Evolutionary conservation across 2,888 invertebrate species (phyloP).

Genomic region (Lithophane ornitopus): DNA sequence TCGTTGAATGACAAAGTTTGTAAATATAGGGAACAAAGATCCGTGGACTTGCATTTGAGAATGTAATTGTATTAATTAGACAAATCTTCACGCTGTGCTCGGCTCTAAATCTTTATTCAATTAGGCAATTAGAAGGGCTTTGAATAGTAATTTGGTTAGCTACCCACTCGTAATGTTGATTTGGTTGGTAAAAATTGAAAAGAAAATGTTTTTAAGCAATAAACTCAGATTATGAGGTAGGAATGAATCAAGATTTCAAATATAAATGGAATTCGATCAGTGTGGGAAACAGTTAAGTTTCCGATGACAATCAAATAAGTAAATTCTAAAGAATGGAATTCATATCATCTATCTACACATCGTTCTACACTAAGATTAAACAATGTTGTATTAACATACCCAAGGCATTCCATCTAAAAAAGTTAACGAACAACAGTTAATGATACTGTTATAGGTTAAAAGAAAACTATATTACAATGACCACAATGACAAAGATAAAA

Average conservation of each 20-base stretch:
- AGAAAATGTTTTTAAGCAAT: conserved; percentile 10
- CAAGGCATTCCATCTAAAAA: conserved; percentile 57
- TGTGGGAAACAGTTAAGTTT: conserved; percentile 9
- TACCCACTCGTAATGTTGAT: conserved; percentile 49
- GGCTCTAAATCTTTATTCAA: conserved; percentile 66
- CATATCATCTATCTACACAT: conserved; percentile 31
- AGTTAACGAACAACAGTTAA: conserved; percentile 61
- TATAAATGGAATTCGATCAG: background rate
- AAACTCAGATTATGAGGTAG: background rate
- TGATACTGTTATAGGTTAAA: conserved; percentile 51
- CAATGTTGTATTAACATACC: conserved; percentile 63
- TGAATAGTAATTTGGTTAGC: conserved; percentile 50
- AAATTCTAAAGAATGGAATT: conserved; percentile 33
- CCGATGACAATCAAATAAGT: conserved; percentile 39
- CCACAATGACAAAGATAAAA: conserved; percentile 73
- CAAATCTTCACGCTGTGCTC: conserved; percentile 56
- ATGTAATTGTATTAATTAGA: conserved; percentile 68
- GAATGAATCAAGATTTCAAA: background rate
- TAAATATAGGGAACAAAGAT: conserved; percentile 68
- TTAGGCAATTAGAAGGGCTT: conserved; percentile 59
- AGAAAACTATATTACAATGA: conserved; percentile 63
- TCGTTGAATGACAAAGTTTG: conserved; percentile 69
- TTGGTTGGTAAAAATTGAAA: conserved; percentile 14
- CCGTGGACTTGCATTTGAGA: conserved; percentile 63
- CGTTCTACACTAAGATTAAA: conserved; percentile 51